These are phyloP conservation scores for Gymnocypris eckloni DNA, from an alignment of 2,797 vertebrate genomes.

Conservation along the genomic window DNA sequence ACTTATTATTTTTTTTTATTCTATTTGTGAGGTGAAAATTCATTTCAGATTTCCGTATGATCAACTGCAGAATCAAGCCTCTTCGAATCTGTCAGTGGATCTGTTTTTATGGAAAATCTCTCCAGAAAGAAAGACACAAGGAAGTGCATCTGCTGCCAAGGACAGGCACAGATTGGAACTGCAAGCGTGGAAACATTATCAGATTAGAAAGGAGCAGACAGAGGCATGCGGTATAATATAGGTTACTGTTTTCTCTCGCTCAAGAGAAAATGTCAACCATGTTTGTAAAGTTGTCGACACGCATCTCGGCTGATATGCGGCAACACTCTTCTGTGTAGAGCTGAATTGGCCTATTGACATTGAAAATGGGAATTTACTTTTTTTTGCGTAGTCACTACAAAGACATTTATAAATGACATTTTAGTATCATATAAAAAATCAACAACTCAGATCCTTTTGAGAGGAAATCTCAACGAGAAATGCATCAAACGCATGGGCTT, in stretches of 20 bases:
- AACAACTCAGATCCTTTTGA: slow-evolving; percentile 22
- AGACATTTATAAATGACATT: slow-evolving; percentile 33
- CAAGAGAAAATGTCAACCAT: slow-evolving; percentile 56
- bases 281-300: slow-evolving; percentile 51
- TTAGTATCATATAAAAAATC: slow-evolving; percentile 46
- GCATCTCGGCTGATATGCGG: slow-evolving; percentile 8
- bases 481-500: slow-evolving; percentile 14
- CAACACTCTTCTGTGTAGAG: slow-evolving; percentile 29
- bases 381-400: slow-evolving; percentile 9
- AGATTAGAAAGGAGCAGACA: slow-evolving; percentile 12
- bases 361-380: slow-evolving; percentile 26
- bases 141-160: slow-evolving; percentile 46
- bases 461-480: slow-evolving; percentile 31
- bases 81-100: not conserved
- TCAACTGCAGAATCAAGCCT: slow-evolving; percentile 4
- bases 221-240: slow-evolving; percentile 37
- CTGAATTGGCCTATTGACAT: slow-evolving; percentile 38
- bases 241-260: slow-evolving; percentile 46
- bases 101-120: slow-evolving; percentile 3
- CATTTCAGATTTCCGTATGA: not conserved
- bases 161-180: slow-evolving; percentile 41
- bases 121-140: not conserved
- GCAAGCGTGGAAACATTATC: slow-evolving; percentile 12
- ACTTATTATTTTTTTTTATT: not conserved
- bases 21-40: slow-evolving; percentile 7